Conservation (phyloP, 2,113 vertebrate genomes). For the Brachionichthys hirsutus region DNA sequence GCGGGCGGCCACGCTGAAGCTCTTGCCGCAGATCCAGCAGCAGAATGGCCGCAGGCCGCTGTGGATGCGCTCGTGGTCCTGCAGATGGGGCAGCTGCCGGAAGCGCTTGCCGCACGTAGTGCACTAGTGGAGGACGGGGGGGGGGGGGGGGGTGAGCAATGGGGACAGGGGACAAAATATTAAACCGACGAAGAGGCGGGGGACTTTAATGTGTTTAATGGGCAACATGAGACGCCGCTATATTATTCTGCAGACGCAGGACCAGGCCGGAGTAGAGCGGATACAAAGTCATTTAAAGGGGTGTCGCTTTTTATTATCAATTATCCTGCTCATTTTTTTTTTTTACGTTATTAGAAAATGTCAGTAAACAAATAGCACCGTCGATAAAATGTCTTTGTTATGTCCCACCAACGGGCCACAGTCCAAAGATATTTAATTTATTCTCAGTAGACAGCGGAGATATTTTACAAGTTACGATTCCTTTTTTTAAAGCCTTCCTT, state of each 20-base stretch:
- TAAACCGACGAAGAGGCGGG: constrained; percentile 5
- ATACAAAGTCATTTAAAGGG: constrained; percentile 19
- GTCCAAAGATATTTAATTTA: background rate
- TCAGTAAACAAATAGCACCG: background rate
- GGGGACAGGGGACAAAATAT: background rate
- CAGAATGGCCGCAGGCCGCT: constrained; percentile 77
- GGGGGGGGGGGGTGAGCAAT: background rate
- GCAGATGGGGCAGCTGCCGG: constrained; percentile 81
- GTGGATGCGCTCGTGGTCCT: constrained; percentile 83
- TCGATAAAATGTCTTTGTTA: background rate
- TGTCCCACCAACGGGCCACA: background rate
- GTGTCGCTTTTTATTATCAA: no score
- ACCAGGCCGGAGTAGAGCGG: constrained; percentile 10
- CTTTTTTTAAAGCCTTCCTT: no score
- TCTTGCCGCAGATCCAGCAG: constrained; percentile 82
- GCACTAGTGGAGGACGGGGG: constrained; percentile 59
- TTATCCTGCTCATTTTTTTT: background rate
- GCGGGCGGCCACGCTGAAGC: constrained; percentile 79
- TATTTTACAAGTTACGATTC: constrained; percentile 1
- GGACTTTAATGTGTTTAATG: background rate
- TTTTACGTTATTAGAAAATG: constrained; percentile 7
- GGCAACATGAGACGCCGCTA: background rate
- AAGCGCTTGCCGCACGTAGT: constrained; percentile 77
- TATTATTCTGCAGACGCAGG: constrained; percentile 50
- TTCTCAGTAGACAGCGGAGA: background rate